Base-by-base conservation (phyloP, 2,888 invertebrate species). In the Leucoma salicis region DNA sequence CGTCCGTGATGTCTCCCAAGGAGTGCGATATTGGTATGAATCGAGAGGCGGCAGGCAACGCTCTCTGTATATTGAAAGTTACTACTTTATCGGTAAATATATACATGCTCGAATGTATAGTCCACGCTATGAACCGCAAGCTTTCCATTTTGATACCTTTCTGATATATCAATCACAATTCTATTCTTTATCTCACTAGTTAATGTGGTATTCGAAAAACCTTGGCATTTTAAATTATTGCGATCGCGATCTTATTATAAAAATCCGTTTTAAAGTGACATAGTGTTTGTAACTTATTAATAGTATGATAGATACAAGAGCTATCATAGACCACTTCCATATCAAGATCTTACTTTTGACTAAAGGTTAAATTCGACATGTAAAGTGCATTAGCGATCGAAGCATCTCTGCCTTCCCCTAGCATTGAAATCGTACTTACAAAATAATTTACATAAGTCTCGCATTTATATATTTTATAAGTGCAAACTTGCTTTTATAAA, bases 1-100 rank as follows among this genome's bases (percentile, higher is more conserved):
- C 74, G 76, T 77, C 55, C 70, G 74, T 83, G 79, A 79, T 80
- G 78, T 76, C 73, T 77, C 75, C 70, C 74, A 73, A 76, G 72
- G 73, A 82, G 79, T 74, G 74, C 79, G 78, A 85, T 87, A 87
- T 87, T 87, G 80, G 79, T 85, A 78, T 75, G 82, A 83, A 84
- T 84, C 83, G 88, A 85, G 85, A 80, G 83, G 74, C 81, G 82
- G 77, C 78, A 79, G 72, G 78, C 82, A 78, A 77, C 77, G 74
- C 78, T 77, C 76, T 82, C 84, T 85, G 84, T 84, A 83, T 87
- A 87, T 86, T 87, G 87, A 86, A 86, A 84, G 80, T 84, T 80
- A 84, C n/a, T n/a, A n/a, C n/a, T n/a, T n/a, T n/a, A n/a, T n/a
- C n/a, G n/a, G n/a, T n/a, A n/a, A n/a, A n/a, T n/a, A n/a, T n/a